These are phyloP conservation scores for Melanostigma gelatinosum DNA, from an alignment of 2,113 vertebrate species.

Conservation along the genomic window DNA sequence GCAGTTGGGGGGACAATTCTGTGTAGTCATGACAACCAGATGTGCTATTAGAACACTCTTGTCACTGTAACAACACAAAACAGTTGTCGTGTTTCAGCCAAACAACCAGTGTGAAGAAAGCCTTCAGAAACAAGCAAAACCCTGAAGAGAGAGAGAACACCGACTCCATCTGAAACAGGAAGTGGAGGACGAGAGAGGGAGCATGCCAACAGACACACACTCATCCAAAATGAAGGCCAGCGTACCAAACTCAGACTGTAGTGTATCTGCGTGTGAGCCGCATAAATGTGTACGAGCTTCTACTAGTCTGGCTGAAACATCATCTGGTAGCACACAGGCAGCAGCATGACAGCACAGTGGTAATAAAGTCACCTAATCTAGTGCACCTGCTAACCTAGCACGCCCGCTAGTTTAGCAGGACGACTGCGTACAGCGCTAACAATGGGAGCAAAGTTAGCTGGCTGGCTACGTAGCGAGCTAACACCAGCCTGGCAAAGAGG, in stretches of 20 bases:
- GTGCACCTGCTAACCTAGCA: constrained; percentile 13
- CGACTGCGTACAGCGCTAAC: not conserved
- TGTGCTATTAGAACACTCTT: constrained; percentile 69
- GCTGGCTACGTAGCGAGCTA: constrained; percentile 22
- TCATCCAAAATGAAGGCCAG: not conserved
- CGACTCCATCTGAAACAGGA: constrained; percentile 44
- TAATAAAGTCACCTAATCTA: constrained; percentile 11
- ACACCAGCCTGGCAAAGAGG: constrained; percentile 8
- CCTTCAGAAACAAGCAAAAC: constrained; percentile 47
- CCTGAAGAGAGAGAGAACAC: not conserved
- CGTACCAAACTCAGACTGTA: not conserved
- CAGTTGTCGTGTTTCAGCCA: constrained; percentile 68
- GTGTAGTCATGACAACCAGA: constrained; percentile 73
- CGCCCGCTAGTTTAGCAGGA: constrained; percentile 24
- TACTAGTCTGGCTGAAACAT: constrained; percentile 64
- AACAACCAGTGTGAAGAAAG: constrained; percentile 55
- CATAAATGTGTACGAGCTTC: not conserved
- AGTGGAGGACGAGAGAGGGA: constrained; percentile 28
- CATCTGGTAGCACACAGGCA: constrained; percentile 11
- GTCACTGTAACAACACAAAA: constrained; percentile 62
- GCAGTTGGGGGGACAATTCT: constrained; percentile 29
- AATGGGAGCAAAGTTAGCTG: constrained; percentile 26
- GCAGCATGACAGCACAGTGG: not conserved
- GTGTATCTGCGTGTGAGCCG: not conserved
- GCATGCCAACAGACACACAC: constrained; percentile 23